Conservation (phyloP, 2,113 vertebrate species). For the Petaurus breviceps region DNA sequence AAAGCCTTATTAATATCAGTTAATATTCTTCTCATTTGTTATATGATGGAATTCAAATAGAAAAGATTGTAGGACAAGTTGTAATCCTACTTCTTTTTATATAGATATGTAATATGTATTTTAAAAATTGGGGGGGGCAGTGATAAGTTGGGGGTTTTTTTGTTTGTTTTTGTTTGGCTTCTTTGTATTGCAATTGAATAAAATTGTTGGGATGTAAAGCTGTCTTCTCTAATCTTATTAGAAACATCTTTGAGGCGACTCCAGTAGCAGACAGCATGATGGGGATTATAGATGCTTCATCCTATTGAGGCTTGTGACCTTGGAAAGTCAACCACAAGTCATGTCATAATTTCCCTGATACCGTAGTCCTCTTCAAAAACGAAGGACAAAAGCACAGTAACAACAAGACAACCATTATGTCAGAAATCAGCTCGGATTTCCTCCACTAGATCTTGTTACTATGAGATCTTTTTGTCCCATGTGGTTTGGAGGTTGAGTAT, state of each 20-base stretch:
- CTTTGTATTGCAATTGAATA: neutral
- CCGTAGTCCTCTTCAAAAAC: too few species aligned
- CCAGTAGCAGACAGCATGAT: neutral
- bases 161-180: too few species aligned
- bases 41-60: neutral
- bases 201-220: neutral
- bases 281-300: neutral
- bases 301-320: neutral
- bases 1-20: neutral
- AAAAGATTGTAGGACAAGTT: neutral
- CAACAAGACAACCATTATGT: neutral
- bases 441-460: neutral
- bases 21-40: neutral
- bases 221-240: neutral
- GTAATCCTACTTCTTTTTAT: neutral
- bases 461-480: neutral
- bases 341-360: too few species aligned
- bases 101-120: neutral
- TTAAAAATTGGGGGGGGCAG: neutral
- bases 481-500: neutral
- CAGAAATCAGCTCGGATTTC: neutral
- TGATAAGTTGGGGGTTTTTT: neutral
- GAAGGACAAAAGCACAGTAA: too few species aligned
- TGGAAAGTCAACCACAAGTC: too few species aligned
- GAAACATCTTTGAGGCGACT: neutral